Conservation (phyloP, 2,888 invertebrate species). For the Stenodera caucasica region DNA sequence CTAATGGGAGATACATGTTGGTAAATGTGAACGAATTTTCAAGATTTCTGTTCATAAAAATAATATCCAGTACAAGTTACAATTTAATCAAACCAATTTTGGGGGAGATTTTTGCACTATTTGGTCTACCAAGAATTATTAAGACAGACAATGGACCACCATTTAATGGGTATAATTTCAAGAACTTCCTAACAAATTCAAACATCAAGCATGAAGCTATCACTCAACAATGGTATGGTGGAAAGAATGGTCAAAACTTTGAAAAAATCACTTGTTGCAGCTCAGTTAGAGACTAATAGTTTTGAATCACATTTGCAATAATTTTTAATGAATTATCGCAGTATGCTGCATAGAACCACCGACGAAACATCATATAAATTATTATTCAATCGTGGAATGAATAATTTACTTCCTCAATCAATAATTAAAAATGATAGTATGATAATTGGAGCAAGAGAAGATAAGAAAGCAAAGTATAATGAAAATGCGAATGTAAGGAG, state of each 20-base stretch:
- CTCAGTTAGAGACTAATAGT: constrained; percentile 6
- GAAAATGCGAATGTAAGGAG: not conserved
- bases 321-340: constrained; percentile 20
- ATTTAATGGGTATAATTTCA: constrained; percentile 23
- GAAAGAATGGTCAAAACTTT: constrained; percentile 28
- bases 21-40: not conserved
- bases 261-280: constrained; percentile 18
- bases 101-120: constrained; percentile 14
- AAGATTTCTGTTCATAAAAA: not conserved
- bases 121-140: constrained; percentile 18
- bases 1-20: not conserved
- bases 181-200: constrained; percentile 8
- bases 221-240: constrained; percentile 27
- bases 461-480: constrained; percentile 8
- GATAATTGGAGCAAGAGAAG: not conserved
- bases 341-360: constrained; percentile 19
- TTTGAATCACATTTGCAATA: constrained; percentile 12
- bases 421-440: not conserved
- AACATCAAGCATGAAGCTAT: constrained; percentile 22
- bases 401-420: constrained; percentile 2
- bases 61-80: constrained; percentile 15
- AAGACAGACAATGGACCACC: constrained; percentile 28
- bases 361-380: constrained; percentile 10
- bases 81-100: constrained; percentile 13
- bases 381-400: constrained; percentile 17